phyloP scores from a whole-genome alignment of 92 coral and sea anemone genomes.

The Phenganax marumi region DNA sequence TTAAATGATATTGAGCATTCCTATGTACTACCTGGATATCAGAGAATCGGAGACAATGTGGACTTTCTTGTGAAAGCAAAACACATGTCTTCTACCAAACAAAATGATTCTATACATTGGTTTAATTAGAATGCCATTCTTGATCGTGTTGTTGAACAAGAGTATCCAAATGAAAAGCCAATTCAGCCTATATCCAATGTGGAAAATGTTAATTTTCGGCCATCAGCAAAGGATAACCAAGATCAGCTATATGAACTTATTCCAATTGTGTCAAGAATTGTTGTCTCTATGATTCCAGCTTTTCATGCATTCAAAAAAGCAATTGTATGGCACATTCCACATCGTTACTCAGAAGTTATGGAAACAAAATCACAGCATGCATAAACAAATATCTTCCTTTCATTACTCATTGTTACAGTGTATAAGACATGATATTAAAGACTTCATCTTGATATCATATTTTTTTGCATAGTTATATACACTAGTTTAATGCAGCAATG shows the following conservation, averaged over 20 bases:
- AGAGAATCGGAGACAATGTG: conserved; percentile 60
- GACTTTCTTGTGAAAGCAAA: conserved; percentile 54
- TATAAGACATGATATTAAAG: too few relatives aligned
- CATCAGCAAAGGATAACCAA: conserved; percentile 24
- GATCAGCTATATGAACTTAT: not conserved
- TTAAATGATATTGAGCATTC: too few relatives aligned
- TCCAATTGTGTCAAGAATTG: conserved; percentile 11
- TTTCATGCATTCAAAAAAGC: conserved; percentile 38
- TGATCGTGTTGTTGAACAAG: conserved; percentile 25
- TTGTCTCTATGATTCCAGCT: conserved; percentile 51
- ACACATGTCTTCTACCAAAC: conserved; percentile 50
- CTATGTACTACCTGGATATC: conserved; percentile 33
- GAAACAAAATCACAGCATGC: not conserved
- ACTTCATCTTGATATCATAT: too few relatives aligned
- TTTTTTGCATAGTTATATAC: too few relatives aligned
- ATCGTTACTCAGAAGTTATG: conserved; percentile 1
- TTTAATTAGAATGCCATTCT: conserved; percentile 61
- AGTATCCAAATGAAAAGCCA: conserved; percentile 32
- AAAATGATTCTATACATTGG: conserved; percentile 65
- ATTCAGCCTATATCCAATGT: conserved; percentile 43
- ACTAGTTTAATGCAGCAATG: too few relatives aligned
- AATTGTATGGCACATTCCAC: conserved; percentile 57
- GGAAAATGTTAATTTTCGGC: conserved; percentile 53
- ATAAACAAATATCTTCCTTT: not conserved
- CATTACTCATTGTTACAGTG: not conserved